Evolutionary conservation across 2,888 invertebrate species (phyloP).

Genomic region (Lepetodrilus schrolli): DNA sequence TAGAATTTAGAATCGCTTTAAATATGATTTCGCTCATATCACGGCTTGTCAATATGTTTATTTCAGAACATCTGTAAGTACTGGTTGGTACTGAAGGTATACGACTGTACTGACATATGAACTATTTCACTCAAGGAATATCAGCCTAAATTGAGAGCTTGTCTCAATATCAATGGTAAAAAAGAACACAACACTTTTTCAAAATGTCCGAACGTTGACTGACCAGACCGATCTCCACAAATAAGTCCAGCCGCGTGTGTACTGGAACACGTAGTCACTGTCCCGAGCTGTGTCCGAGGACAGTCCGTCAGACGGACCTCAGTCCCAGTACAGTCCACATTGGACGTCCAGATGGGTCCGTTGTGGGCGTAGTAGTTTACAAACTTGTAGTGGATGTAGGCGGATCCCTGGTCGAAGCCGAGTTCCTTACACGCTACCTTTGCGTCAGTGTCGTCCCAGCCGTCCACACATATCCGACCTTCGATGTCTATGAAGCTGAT

Average conservation of each 20-base stretch:
- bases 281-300: slow-evolving; percentile 49
- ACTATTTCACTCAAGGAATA: no score
- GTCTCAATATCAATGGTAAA: no score
- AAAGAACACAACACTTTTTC: no score
- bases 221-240: slow-evolving; percentile 60
- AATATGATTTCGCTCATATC: no score
- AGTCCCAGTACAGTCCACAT: slow-evolving; percentile 59
- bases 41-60: no score
- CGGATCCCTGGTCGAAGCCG: slow-evolving; percentile 59
- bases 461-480: slow-evolving; percentile 63
- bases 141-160: no score
- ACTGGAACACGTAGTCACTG: slow-evolving; percentile 49
- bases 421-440: slow-evolving; percentile 59
- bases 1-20: no score
- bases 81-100: no score
- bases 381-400: slow-evolving; percentile 62
- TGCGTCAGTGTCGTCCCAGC: slow-evolving; percentile 62
- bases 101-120: no score
- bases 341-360: slow-evolving; percentile 79
- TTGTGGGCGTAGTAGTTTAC: slow-evolving; percentile 48
- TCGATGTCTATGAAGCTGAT: slow-evolving; percentile 54
- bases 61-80: no score
- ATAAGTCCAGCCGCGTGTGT: slow-evolving; percentile 62
- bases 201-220: neutral
- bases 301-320: slow-evolving; percentile 57